These are phyloP conservation scores for Corythoichthys haematopterus DNA, from an alignment of 2,113 vertebrate species.

Conservation along the genomic window DNA sequence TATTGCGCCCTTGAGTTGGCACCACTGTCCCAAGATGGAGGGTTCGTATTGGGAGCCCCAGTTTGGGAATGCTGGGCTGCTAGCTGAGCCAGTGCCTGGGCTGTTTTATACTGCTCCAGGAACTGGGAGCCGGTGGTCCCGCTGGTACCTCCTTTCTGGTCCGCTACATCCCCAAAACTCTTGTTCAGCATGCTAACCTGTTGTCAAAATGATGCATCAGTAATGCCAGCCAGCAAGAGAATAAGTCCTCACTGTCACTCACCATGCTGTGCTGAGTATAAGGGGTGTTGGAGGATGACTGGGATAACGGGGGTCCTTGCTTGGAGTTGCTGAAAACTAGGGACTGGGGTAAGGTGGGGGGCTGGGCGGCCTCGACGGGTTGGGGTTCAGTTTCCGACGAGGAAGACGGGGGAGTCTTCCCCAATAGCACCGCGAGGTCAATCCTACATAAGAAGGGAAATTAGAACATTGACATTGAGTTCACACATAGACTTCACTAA, in stretches of 20 bases:
- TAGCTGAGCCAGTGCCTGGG: constrained; percentile 91
- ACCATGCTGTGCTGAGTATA: constrained; percentile 95
- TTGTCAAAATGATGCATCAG: constrained; percentile 9
- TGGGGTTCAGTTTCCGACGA: constrained; percentile 85
- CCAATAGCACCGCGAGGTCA: constrained; percentile 91
- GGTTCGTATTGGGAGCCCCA: constrained; percentile 72
- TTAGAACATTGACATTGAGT: background rate
- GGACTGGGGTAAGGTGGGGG: constrained; percentile 84
- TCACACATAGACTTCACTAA: background rate
- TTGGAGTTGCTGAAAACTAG: constrained; percentile 98
- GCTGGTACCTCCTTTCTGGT: constrained; percentile 79
- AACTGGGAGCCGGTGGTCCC: constrained; percentile 90
- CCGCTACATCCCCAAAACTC: constrained; percentile 87
- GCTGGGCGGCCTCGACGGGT: constrained; percentile 80
- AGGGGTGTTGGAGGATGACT: constrained; percentile 74
- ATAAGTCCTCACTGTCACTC: constrained; percentile 30
- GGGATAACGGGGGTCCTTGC: constrained; percentile 80
- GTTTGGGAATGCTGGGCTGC: constrained; percentile 86
- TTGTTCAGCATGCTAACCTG: constrained; percentile 95
- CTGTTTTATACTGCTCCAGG: constrained; percentile 97
- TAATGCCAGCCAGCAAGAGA: background rate
- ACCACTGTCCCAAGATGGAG: constrained; percentile 88
- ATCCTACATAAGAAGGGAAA: constrained; percentile 71
- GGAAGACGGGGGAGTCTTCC: constrained; percentile 89
- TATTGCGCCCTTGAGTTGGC: constrained; percentile 84